Evolutionary conservation across 2,797 vertebrate species (phyloP).

Genomic region (Typhlichthys subterraneus): DNA sequence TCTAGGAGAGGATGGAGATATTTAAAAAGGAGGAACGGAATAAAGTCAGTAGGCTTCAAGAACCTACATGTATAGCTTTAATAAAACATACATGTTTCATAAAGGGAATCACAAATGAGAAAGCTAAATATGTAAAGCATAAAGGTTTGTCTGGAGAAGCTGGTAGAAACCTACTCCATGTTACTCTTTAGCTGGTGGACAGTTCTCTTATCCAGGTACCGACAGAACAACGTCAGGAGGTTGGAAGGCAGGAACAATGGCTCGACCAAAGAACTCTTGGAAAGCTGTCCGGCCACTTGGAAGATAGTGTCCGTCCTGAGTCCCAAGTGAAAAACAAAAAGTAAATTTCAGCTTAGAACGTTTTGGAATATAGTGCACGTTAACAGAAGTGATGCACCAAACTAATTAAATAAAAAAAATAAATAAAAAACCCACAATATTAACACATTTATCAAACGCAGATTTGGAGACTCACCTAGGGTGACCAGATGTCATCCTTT

Average conservation of each 20-base stretch:
- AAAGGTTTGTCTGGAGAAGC: neutral
- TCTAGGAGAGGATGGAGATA: constrained; percentile 47
- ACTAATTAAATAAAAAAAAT: too few relatives aligned
- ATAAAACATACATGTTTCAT: neutral
- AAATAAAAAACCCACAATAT: too few relatives aligned
- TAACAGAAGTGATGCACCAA: too few relatives aligned
- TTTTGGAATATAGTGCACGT: too few relatives aligned
- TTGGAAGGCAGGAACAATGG: constrained; percentile 91
- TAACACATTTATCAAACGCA: too few relatives aligned
- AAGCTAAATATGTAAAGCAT: neutral
- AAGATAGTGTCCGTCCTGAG: constrained; percentile 89
- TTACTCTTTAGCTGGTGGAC: constrained; percentile 88
- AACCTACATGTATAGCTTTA: too few relatives aligned
- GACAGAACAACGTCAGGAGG: constrained; percentile 91
- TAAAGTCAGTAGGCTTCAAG: neutral
- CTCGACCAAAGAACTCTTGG: constrained; percentile 86
- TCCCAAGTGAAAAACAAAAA: neutral
- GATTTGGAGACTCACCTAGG: constrained; percentile 68
- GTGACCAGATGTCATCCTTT: too few relatives aligned
- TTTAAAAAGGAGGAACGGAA: neutral
- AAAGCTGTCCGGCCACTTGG: constrained; percentile 88
- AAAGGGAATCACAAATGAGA: too few relatives aligned
- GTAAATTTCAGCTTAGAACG: neutral
- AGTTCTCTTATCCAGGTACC: constrained; percentile 91
- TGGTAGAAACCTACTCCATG: constrained; percentile 84